Evolutionary conservation across 2,888 invertebrate genomes (phyloP).

Genomic region (Lasioglossum villosulum): DNA sequence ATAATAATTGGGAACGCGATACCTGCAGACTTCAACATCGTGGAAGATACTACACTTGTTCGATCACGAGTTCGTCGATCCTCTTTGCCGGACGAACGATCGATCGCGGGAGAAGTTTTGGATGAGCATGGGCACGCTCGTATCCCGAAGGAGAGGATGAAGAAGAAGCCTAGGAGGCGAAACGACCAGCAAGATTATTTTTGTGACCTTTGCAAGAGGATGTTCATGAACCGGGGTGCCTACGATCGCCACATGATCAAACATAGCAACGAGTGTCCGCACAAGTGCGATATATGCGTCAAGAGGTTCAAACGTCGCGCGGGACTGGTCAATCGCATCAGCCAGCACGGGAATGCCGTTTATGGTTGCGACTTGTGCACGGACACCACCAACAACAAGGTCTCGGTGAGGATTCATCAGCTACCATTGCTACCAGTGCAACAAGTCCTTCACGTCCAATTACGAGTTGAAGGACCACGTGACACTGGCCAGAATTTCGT

Average conservation of each 20-base stretch:
- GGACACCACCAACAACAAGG: constrained; percentile 21
- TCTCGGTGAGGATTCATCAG: constrained; percentile 58
- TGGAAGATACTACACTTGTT: background rate
- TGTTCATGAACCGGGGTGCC: background rate
- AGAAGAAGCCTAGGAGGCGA: background rate
- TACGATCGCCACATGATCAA: constrained; percentile 49
- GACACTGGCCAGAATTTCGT: constrained; percentile 66
- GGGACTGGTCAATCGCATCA: constrained; percentile 55
- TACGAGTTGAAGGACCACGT: constrained; percentile 45
- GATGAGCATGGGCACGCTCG: background rate
- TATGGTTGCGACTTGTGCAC: constrained; percentile 64
- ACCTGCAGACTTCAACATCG: background rate
- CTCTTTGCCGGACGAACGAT: background rate
- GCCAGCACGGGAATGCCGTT: constrained; percentile 45
- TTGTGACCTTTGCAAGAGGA: constrained; percentile 27
- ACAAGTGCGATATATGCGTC: constrained; percentile 64
- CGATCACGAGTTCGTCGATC: background rate
- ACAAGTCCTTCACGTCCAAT: constrained; percentile 61
- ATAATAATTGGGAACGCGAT: constrained; percentile 10
- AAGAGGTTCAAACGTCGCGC: constrained; percentile 63
- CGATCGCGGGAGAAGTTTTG: background rate
- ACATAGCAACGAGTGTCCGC: constrained; percentile 48
- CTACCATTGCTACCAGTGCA: constrained; percentile 69
- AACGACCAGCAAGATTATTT: background rate
- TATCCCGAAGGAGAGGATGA: background rate